These are phyloP conservation scores for Campylorhamphus procurvoides DNA, from an alignment of 2,113 vertebrate genomes.

Conservation along the genomic window DNA sequence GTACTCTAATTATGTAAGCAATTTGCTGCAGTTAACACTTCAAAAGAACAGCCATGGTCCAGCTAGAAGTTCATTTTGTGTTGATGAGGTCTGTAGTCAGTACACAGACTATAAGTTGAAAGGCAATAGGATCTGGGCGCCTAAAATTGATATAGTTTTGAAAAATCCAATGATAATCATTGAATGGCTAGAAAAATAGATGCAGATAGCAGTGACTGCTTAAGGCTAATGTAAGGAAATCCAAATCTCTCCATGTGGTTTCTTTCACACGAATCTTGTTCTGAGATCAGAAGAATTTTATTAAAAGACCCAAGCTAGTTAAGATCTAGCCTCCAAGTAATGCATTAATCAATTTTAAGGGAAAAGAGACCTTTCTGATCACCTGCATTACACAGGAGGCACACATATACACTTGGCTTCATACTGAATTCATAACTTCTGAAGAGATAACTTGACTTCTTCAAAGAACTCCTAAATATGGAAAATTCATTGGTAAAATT, in stretches of 20 bases:
- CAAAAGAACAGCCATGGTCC: conserved; percentile 12
- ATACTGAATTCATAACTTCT: not conserved
- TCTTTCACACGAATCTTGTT: not conserved
- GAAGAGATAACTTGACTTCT: not conserved
- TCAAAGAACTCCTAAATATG: not conserved
- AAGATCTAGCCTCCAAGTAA: not conserved
- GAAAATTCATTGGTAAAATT: not conserved
- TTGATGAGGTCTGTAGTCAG: not conserved
- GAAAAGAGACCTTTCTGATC: not conserved
- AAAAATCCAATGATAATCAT: not conserved
- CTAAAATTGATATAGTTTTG: not conserved
- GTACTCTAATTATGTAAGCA: conserved; percentile 13
- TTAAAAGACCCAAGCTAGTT: not conserved
- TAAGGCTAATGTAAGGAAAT: conserved; percentile 8
- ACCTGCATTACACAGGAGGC: not conserved
- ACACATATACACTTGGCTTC: not conserved
- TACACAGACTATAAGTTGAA: not conserved
- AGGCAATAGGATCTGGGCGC: not conserved
- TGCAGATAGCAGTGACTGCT: not conserved
- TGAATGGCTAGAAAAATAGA: not conserved
- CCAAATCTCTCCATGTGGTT: not conserved
- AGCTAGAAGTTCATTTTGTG: not conserved
- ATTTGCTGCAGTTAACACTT: conserved; percentile 19
- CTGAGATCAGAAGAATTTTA: conserved; percentile 9
- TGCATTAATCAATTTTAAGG: not conserved